Evolutionary conservation across 1,140 invertebrate species (phyloP).

Genomic region (Brachionus sp.): DNA sequence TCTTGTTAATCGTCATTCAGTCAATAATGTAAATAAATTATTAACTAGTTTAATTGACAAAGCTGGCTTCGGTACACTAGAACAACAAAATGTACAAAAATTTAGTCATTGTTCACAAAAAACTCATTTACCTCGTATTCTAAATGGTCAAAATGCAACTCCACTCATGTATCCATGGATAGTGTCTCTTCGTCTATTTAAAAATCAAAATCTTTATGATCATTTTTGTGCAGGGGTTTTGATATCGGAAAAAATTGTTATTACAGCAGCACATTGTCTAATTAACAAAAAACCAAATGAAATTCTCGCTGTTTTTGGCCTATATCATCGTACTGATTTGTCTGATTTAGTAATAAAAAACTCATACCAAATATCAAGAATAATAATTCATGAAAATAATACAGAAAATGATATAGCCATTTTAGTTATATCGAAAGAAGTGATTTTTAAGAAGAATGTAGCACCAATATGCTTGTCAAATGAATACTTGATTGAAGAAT

Average conservation of each 20-base stretch:
- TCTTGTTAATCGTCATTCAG: background rate
- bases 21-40: background rate
- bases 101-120: background rate
- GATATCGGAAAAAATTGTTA: background rate
- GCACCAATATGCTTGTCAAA: constrained; percentile 17
- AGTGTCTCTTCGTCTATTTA: constrained; percentile 10
- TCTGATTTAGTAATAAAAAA: background rate
- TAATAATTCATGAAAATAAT: constrained; percentile 38
- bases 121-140: background rate
- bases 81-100: background rate
- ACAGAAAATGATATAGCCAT: constrained; percentile 15
- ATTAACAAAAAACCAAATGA: background rate
- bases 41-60: background rate
- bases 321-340: constrained; percentile 26
- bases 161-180: constrained; percentile 33
- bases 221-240: constrained; percentile 43
- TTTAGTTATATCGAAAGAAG: background rate
- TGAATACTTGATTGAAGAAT: background rate
- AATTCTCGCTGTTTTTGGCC: constrained; percentile 24
- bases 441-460: background rate
- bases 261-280: constrained; percentile 41
- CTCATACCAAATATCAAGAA: background rate
- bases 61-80: background rate
- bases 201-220: constrained; percentile 37
- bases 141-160: background rate